These are phyloP conservation scores for Anarhynchus alexandrinus DNA, from an alignment of 2,113 vertebrate species.

Conservation along the genomic window DNA sequence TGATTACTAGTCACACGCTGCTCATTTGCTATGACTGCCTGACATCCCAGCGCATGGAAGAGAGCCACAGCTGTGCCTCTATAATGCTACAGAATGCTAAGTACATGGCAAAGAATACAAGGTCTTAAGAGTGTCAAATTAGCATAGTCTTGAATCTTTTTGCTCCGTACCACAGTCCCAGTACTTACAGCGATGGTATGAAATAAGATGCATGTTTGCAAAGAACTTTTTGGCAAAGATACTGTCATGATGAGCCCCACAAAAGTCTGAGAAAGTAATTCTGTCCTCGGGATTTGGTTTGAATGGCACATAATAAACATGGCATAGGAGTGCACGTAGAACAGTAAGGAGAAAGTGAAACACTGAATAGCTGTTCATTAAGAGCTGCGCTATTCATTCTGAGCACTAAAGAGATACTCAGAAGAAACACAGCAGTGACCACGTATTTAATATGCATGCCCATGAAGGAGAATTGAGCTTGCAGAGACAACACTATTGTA, in stretches of 20 bases:
- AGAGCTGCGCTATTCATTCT: constrained; percentile 26
- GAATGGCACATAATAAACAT: constrained; percentile 3
- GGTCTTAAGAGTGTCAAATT: not conserved
- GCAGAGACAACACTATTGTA: constrained; percentile 34
- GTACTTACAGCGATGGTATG: not conserved
- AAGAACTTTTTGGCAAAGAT: not conserved
- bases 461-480: constrained; percentile 20
- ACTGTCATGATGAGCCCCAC: not conserved
- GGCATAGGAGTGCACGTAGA: constrained; percentile 24
- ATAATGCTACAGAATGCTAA: constrained; percentile 39
- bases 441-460: constrained; percentile 56
- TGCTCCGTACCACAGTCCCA: not conserved
- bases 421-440: constrained; percentile 49
- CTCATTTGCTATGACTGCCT: constrained; percentile 2
- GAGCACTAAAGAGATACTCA: constrained; percentile 36
- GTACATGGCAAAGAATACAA: constrained; percentile 1
- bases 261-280: constrained; percentile 26
- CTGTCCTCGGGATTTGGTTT: not conserved
- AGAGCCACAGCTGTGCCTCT: not conserved
- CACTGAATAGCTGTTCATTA: constrained; percentile 62
- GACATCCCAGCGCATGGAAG: not conserved
- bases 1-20: not conserved
- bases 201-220: not conserved
- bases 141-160: constrained; percentile 11
- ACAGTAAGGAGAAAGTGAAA: constrained; percentile 58